Conservation (phyloP, 2,113 vertebrate species). For the Accipiter cooperii region DNA sequence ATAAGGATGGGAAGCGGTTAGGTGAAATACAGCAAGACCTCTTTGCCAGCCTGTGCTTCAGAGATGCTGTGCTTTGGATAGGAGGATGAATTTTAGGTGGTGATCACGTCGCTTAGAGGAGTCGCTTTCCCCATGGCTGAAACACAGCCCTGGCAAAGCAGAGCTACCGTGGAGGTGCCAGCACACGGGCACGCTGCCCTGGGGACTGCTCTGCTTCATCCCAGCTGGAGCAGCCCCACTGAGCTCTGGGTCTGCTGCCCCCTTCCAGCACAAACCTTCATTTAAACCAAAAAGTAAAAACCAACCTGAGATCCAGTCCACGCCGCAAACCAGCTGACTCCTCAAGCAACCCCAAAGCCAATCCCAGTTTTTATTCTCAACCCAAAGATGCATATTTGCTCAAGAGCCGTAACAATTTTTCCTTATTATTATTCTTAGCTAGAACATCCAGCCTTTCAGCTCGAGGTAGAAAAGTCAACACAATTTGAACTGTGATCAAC, state of each 20-base stretch:
- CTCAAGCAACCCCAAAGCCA: background rate
- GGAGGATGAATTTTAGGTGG: background rate
- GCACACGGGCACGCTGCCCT: accelerated
- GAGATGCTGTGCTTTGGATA: background rate
- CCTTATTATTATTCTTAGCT: background rate
- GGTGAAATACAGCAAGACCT: background rate
- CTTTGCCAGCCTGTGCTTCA: background rate
- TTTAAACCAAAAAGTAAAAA: background rate
- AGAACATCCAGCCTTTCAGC: background rate
- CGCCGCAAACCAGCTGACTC: background rate
- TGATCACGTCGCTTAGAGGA: background rate
- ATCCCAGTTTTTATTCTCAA: background rate
- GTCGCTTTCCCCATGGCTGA: background rate
- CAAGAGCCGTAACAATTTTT: background rate
- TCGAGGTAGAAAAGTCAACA: background rate
- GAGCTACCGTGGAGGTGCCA: background rate
- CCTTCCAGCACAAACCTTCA: background rate
- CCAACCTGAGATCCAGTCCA: background rate
- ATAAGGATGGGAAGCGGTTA: background rate
- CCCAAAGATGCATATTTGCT: background rate
- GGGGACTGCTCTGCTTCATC: background rate
- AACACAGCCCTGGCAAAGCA: background rate
- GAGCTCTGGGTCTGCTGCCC: background rate
- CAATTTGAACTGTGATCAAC: background rate
- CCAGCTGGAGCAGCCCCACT: background rate